Percentiles rank a stretch among this genome's conserved stretches.
These are phyloP conservation scores for Aptenodytes patagonicus DNA, from an alignment of 2,113 vertebrate species.

Conservation along the genomic window DNA sequence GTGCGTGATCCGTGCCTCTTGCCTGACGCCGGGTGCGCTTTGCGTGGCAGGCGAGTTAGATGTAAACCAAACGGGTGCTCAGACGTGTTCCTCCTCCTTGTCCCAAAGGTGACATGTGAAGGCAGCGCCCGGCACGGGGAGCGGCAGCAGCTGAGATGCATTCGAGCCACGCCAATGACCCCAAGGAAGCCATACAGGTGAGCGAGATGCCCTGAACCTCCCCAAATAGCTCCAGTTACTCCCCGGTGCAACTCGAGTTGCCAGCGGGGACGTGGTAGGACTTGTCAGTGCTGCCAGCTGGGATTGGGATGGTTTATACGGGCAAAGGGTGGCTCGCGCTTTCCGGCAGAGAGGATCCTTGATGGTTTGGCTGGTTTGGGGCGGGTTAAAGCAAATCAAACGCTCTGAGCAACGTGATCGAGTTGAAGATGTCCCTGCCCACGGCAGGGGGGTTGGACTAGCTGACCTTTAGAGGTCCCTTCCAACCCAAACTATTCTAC, in stretches of 20 bases:
- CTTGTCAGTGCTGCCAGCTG: not conserved
- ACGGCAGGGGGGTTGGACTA: too few relatives aligned
- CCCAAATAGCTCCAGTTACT: not conserved
- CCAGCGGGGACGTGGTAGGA: accelerated
- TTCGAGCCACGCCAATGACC: conserved; percentile 77
- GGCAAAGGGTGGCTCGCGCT: accelerated
- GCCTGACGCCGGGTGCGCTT: not conserved
- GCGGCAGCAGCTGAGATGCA: conserved; percentile 79
- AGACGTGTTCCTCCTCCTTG: not conserved
- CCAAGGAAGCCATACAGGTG: conserved; percentile 85
- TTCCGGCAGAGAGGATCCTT: not conserved
- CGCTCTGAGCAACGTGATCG: too few relatives aligned
- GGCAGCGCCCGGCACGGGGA: not conserved
- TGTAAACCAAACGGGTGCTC: not conserved
- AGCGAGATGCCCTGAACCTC: not conserved
- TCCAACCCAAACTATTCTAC: too few relatives aligned
- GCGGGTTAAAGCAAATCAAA: not conserved
- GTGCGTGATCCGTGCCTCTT: not conserved
- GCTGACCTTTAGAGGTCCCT: too few relatives aligned
- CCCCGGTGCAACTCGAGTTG: not conserved
- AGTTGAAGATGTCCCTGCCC: too few relatives aligned
- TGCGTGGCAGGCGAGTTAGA: not conserved
- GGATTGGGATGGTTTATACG: not conserved
- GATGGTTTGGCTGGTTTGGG: not conserved
- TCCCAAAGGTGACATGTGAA: conserved; percentile 77